phyloP scores from a whole-genome alignment of 2,888 invertebrate genomes.

The Drosophila meridionalis region DNA sequence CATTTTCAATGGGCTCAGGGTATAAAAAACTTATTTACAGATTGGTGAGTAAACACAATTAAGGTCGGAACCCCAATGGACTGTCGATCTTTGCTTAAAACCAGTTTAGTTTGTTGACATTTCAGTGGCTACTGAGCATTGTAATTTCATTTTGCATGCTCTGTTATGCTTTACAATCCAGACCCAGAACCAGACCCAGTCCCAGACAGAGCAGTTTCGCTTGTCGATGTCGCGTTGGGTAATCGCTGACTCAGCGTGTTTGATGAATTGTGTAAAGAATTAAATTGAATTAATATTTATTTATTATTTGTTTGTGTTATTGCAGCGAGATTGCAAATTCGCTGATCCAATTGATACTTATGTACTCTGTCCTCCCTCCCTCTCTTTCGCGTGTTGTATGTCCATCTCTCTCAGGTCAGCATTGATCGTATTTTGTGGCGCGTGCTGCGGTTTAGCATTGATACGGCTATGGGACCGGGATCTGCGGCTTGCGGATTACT shows the following conservation, averaged over 20 bases:
- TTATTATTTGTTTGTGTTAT: constrained; percentile 23
- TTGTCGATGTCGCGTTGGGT: constrained; percentile 1
- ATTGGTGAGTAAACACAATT: not conserved
- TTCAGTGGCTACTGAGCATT: not conserved
- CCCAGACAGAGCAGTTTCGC: constrained; percentile 9
- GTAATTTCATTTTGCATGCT: constrained; percentile 16
- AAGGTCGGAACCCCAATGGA: not conserved
- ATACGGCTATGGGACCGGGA: constrained; percentile 30
- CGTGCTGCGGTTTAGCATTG: constrained; percentile 61
- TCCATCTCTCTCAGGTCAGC: constrained; percentile 10
- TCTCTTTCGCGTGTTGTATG: not conserved
- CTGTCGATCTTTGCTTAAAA: not conserved
- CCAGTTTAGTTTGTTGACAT: not conserved
- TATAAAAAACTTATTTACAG: not conserved
- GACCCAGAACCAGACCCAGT: not conserved
- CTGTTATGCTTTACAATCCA: constrained; percentile 7
- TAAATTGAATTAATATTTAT: constrained; percentile 45
- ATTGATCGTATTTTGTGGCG: constrained; percentile 44
- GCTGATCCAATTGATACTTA: not conserved
- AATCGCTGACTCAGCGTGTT: constrained; percentile 45
- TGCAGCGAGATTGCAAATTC: constrained; percentile 40
- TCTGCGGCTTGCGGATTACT: constrained; percentile 12
- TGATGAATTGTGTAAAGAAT: constrained; percentile 55
- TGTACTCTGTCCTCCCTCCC: not conserved
- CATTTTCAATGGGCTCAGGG: too few relatives aligned